phyloP scores from a whole-genome alignment of 2,113 vertebrate species.

The Hypocryptadius cinnamomeus region DNA sequence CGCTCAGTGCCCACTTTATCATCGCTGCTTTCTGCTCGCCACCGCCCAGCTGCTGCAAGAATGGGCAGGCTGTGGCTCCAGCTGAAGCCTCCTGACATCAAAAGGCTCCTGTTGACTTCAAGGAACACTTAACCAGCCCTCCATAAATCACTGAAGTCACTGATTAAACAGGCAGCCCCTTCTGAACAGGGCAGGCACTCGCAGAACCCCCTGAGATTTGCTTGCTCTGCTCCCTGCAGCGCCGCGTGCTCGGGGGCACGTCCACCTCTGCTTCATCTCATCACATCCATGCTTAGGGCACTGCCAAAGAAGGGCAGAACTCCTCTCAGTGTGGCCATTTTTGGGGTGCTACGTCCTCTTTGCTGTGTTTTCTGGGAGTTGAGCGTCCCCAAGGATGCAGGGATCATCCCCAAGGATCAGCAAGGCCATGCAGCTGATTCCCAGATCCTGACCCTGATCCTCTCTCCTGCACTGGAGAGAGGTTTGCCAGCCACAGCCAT shows the following conservation, averaged over 20 bases:
- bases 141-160: constrained; percentile 5
- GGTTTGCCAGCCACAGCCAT: neutral
- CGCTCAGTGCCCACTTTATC: neutral
- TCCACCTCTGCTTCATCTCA: neutral
- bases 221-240: neutral
- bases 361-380: neutral
- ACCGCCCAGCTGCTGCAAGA: neutral
- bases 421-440: neutral
- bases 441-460: neutral
- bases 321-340: neutral
- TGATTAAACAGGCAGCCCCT: neutral
- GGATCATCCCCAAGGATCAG: neutral
- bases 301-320: neutral
- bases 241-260: neutral
- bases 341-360: neutral
- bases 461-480: neutral
- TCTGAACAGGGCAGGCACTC: neutral
- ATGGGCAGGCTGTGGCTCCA: neutral
- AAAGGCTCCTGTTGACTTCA: constrained; percentile 13
- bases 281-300: neutral
- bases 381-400: neutral
- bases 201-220: neutral
- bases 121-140: neutral
- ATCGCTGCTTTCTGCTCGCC: neutral
- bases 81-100: neutral